Percentiles rank a stretch among this genome's conserved stretches.
Conservation (phyloP, 2,888 invertebrate genomes). For the Lymantria dispar region DNA sequence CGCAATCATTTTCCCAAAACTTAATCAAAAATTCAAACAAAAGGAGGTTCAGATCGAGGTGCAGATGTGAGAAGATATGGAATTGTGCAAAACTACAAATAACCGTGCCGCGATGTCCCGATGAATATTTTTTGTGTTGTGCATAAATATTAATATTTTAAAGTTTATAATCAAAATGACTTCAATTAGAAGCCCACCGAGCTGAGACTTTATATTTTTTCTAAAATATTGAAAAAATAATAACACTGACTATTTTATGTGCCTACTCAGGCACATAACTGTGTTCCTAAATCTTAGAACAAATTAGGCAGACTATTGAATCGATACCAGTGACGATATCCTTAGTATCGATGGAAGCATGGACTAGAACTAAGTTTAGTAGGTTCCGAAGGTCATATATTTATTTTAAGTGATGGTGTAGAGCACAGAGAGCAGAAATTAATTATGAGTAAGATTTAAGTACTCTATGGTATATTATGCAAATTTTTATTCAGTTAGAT, state of each 20-base stretch:
- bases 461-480: too few species aligned
- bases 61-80: slow-evolving; percentile 73
- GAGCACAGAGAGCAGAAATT: too few species aligned
- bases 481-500: too few species aligned
- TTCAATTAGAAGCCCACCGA: slow-evolving; percentile 6
- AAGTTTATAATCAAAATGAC: not conserved
- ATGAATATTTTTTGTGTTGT: slow-evolving; percentile 76
- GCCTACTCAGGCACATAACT: too few species aligned
- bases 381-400: too few species aligned
- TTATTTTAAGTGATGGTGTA: too few species aligned
- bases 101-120: slow-evolving; percentile 69
- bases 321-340: too few species aligned
- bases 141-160: slow-evolving; percentile 14
- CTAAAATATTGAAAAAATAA: not conserved
- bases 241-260: not conserved
- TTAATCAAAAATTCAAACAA: slow-evolving; percentile 48
- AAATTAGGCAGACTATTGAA: too few species aligned
- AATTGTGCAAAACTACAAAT: slow-evolving; percentile 77
- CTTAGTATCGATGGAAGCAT: too few species aligned
- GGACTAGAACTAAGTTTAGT: too few species aligned
- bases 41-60: slow-evolving; percentile 62
- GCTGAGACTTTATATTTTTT: not conserved
- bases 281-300: too few species aligned
- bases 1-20: slow-evolving; percentile 45
- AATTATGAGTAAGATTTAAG: too few species aligned